These are phyloP conservation scores for Eupithecia subumbrata DNA, from an alignment of 2,888 invertebrate species.

Conservation along the genomic window DNA sequence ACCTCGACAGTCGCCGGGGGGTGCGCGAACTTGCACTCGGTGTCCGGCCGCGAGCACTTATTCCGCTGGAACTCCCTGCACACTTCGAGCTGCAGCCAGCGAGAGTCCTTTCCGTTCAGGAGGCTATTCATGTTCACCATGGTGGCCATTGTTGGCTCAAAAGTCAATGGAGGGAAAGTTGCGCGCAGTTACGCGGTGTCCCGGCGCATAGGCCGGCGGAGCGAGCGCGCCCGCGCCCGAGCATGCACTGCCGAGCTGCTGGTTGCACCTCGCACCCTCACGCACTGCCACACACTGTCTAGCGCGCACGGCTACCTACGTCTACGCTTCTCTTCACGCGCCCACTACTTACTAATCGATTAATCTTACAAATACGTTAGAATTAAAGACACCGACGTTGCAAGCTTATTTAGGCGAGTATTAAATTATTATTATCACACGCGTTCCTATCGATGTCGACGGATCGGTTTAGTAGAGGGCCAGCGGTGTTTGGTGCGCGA, in stretches of 20 bases:
- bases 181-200: slow-evolving; percentile 78
- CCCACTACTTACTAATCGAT: slow-evolving; percentile 69
- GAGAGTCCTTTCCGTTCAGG: slow-evolving; percentile 99
- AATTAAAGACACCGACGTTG: slow-evolving; percentile 82
- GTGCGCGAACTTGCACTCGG: slow-evolving; percentile 99
- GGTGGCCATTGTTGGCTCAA: slow-evolving; percentile 87
- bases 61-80: slow-evolving; percentile 99
- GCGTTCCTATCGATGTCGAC: slow-evolving; percentile 82
- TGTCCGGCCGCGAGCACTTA: slow-evolving; percentile 99
- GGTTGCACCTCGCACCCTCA: slow-evolving; percentile 59
- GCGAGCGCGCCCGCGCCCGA: slow-evolving; percentile 76
- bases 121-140: slow-evolving; percentile 99
- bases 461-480: slow-evolving; percentile 81
- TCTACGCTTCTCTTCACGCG: slow-evolving; percentile 53
- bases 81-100: slow-evolving; percentile 99
- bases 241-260: slow-evolving; percentile 67
- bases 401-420: slow-evolving; percentile 83
- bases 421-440: slow-evolving; percentile 80
- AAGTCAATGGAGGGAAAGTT: slow-evolving; percentile 65
- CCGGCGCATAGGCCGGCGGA: slow-evolving; percentile 80
- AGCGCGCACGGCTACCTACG: slow-evolving; percentile 65
- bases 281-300: slow-evolving; percentile 70
- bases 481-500: slow-evolving; percentile 82
- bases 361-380: slow-evolving; percentile 80
- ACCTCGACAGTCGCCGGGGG: slow-evolving; percentile 99